Percentiles rank a stretch among this genome's conserved stretches.
These are phyloP conservation scores for Bombyx mandarina DNA, from an alignment of 1,140 invertebrate genomes.

Conservation along the genomic window DNA sequence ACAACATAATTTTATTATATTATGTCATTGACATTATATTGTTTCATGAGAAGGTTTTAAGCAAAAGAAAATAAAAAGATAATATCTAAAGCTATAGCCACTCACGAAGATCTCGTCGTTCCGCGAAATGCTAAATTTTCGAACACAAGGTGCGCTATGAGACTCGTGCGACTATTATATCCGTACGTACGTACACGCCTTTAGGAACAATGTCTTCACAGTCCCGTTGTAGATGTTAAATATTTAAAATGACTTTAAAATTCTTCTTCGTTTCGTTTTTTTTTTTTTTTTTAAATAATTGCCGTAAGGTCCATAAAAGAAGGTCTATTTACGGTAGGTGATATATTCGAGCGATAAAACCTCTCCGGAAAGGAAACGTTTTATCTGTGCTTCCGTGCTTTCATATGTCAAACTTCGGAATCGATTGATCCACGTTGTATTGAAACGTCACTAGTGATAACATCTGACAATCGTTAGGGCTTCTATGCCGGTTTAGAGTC, in stretches of 20 bases:
- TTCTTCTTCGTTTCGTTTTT: too few species aligned
- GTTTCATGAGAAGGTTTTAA: conserved; percentile 6
- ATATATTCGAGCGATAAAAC: conserved; percentile 14
- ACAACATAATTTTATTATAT: too few species aligned
- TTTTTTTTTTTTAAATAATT: too few species aligned
- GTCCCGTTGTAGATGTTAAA: too few species aligned
- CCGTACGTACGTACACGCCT: too few species aligned
- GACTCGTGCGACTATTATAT: too few species aligned
- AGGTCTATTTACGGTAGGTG: conserved; percentile 10
- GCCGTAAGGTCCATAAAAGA: too few species aligned
- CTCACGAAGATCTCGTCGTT: conserved; percentile 26
- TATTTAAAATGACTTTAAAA: too few species aligned
- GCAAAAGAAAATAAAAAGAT: conserved; percentile 26
- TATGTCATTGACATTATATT: too few species aligned
- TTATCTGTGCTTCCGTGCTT: conserved; percentile 13
- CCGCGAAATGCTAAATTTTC: conserved; percentile 15
- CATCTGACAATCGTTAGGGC: conserved; percentile 55
- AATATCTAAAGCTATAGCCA: conserved; percentile 19
- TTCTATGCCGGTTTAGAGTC: conserved; percentile 12
- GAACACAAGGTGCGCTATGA: too few species aligned
- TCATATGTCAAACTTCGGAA: conserved; percentile 20
- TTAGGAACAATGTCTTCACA: too few species aligned
- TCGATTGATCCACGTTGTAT: conserved; percentile 49
- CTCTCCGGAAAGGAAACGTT: conserved; percentile 11
- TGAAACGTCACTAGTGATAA: conserved; percentile 62